Evolutionary conservation across 2,888 invertebrate genomes (phyloP).

Genomic region (Cabera pusaria): DNA sequence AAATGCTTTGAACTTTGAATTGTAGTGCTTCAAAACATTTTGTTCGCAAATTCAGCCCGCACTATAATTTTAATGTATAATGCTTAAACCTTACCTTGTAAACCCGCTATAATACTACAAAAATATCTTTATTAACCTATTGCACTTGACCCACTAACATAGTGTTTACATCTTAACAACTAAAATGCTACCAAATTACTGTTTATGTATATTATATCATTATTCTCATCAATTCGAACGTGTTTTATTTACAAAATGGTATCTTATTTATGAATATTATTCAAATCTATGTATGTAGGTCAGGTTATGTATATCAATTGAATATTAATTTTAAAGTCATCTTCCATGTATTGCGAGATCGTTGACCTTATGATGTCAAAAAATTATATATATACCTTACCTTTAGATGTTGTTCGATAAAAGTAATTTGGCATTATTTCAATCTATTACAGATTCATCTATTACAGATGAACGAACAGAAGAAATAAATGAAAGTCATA

Average conservation of each 20-base stretch:
- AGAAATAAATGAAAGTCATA: no score
- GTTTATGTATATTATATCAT: conserved; percentile 17
- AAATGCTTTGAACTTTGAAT: no score
- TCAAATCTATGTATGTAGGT: conserved; percentile 16
- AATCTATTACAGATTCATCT: no score
- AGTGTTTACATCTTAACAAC: conserved; percentile 9
- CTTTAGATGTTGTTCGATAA: no score
- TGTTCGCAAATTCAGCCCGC: no score
- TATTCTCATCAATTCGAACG: conserved; percentile 6
- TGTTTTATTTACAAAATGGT: conserved; percentile 10
- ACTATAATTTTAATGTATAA: background rate
- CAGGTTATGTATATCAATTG: conserved; percentile 8
- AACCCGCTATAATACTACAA: background rate
- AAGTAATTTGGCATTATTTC: no score
- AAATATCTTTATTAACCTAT: conserved; percentile 16
- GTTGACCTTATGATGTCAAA: conserved; percentile 18
- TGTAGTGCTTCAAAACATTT: no score
- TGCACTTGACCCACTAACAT: conserved; percentile 25
- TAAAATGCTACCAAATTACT: conserved; percentile 7
- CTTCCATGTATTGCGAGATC: conserved; percentile 17
- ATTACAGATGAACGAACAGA: no score
- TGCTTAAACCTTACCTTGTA: conserved; percentile 3
- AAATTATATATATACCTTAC: no score
- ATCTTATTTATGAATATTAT: conserved; percentile 5
- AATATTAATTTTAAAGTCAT: conserved; percentile 14